Evolutionary conservation across 2,797 vertebrate genomes (phyloP), one percentile per base, ranked within the genome.

Genomic region (Limnodromus scolopaceus): DNA sequence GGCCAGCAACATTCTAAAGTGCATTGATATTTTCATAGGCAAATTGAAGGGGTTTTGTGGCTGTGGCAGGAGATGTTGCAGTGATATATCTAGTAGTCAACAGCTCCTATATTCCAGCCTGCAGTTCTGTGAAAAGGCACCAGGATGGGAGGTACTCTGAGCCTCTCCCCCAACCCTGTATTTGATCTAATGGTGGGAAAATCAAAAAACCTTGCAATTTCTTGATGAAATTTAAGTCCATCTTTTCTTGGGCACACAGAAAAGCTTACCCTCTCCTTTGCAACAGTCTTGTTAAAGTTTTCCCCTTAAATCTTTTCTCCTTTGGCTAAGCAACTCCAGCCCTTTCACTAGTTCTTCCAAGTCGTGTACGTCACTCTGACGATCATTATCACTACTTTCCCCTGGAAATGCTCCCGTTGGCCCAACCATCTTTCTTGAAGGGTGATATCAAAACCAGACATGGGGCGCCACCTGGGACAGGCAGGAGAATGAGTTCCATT

Each of bases 311-410:
- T 30, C 13, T 58, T 79, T n/a, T 45, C 14, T 79, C 45, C 60
- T 61, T 78, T 85, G 32, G 6, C 38, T 76, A 16, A 70, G 60
- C 10, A 45, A 4, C 17, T 75, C 57, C 39, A 60, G 19, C 24
- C 74, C 23, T 38, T 88, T 39, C 51, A 69, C 30, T 36, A 5
- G 1, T 28, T 74, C 64, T 60, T 43, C 55, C 25, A 88, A 45
- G 39, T 8, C 5, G 1, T 2, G 7, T 36, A 22, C 1, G 0
- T 57, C 61, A 41, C 25, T 1, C 15, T 38, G 48, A 16, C 1
- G 1, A 43, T 41, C 30, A 3, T 46, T n/a, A 13, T 13, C 30
- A 28, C 54, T 22, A 3, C 9, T 53, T 25, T 55, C 25, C 16
- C 22, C 28, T 76, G 57, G 20, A 32, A 88, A 46, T 0, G 3